Evolutionary conservation across 2,113 vertebrate species (phyloP).

Genomic region (Bettongia penicillata): DNA sequence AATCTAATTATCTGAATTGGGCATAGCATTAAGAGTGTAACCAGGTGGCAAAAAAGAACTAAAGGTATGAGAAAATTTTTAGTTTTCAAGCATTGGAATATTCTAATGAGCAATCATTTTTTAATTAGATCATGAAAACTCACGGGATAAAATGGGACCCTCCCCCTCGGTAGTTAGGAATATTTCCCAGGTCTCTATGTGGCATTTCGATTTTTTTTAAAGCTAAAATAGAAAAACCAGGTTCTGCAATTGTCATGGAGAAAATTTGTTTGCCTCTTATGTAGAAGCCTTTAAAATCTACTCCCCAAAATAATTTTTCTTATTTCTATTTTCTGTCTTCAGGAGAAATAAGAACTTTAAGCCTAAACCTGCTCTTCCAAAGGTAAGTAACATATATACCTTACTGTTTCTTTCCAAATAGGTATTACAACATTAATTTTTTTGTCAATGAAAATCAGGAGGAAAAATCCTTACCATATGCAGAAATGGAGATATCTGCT

Average conservation of each 20-base stretch:
- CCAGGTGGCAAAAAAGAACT: not conserved
- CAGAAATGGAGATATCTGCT: not conserved
- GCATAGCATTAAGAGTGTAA: conserved; percentile 21
- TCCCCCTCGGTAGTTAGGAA: not conserved
- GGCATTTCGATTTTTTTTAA: not conserved
- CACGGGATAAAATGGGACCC: not conserved
- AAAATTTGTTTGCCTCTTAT: conserved; percentile 26
- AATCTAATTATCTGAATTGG: not conserved
- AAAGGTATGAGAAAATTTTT: conserved; percentile 16
- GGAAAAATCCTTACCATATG: not conserved
- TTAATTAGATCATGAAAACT: conserved; percentile 26
- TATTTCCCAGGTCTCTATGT: not conserved
- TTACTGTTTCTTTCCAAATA: not conserved
- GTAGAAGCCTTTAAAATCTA: conserved; percentile 30
- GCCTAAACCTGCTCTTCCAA: conserved; percentile 93
- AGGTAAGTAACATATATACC: conserved; percentile 85
- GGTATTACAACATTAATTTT: not conserved
- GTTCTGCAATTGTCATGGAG: not conserved
- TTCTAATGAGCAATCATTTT: conserved; percentile 47
- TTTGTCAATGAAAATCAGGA: not conserved
- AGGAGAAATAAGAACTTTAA: conserved; percentile 98
- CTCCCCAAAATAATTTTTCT: conserved; percentile 30
- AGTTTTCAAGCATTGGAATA: conserved; percentile 36
- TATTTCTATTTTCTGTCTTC: conserved; percentile 71
- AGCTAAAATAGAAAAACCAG: not conserved